A percentile compares a stretch with the other conserved stretches of the same genome.
Conservation (phyloP, 37 sponge, comb jelly and placozoan genomes). For the Ianthella basta region DNA sequence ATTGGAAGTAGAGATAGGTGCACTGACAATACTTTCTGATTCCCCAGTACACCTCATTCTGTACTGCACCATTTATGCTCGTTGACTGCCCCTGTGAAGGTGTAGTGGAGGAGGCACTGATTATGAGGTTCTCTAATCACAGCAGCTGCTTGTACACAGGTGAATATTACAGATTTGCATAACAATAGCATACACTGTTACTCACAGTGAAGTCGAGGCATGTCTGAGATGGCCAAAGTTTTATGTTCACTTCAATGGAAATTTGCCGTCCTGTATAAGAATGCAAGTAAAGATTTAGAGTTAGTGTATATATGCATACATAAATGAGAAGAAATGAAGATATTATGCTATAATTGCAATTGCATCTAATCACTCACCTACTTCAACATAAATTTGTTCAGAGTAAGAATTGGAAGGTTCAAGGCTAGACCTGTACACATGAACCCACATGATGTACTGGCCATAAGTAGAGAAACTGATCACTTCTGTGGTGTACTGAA, state of each 20-base stretch:
- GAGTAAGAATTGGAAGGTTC: neutral
- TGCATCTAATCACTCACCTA: neutral
- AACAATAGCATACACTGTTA: neutral
- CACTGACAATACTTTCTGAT: constrained; percentile 9
- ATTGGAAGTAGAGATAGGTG: neutral
- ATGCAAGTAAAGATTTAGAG: too few species aligned
- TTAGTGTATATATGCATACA: too few species aligned
- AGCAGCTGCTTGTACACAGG: too few species aligned
- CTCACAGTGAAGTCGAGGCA: constrained; percentile 15
- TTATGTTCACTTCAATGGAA: constrained; percentile 18
- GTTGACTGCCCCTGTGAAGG: neutral
- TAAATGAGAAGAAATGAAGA: too few species aligned
- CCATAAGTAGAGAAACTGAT: neutral
- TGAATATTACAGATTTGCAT: too few species aligned
- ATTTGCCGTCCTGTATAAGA: neutral
- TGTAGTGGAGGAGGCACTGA: too few species aligned
- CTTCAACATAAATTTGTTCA: constrained; percentile 8
- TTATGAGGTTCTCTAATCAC: too few species aligned
- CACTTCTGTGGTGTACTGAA: neutral
- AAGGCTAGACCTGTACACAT: neutral
- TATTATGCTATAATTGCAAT: too few species aligned
- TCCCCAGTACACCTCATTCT: constrained; percentile 1
- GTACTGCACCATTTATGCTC: neutral
- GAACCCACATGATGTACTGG: constrained; percentile 7
- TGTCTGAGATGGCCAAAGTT: constrained; percentile 5